Conservation (phyloP, 1,140 invertebrate species). For the Meloidogyne hapla region DNA sequence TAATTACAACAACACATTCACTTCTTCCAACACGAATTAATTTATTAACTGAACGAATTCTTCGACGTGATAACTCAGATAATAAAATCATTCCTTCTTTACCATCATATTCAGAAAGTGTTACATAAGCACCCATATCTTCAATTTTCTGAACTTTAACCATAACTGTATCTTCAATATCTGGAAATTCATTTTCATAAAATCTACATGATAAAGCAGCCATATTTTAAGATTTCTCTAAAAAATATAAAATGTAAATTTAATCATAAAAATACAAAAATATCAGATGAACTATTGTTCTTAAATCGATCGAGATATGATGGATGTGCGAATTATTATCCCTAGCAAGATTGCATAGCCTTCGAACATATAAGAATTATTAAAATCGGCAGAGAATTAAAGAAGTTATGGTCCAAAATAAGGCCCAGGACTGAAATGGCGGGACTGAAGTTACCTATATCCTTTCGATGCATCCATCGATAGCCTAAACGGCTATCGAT, state of each 20-base stretch:
- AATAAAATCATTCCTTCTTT: conserved; percentile 73
- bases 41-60: conserved; percentile 99
- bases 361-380: no score
- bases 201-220: conserved; percentile 86
- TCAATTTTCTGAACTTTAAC: conserved; percentile 96
- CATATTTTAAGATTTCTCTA: background rate
- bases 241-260: background rate
- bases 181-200: conserved; percentile 95
- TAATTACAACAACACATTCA: conserved; percentile 97
- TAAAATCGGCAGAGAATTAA: no score
- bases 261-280: no score
- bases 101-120: conserved; percentile 95
- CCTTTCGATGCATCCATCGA: no score
- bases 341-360: no score
- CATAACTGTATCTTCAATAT: conserved; percentile 99
- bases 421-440: no score
- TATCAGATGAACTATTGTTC: no score
- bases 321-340: no score
- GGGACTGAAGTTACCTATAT: no score
- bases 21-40: conserved; percentile 95
- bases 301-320: no score
- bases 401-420: no score
- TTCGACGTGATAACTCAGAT: conserved; percentile 91
- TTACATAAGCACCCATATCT: conserved; percentile 96
- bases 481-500: no score